These are phyloP conservation scores for Phyllopteryx taeniolatus DNA, from an alignment of 2,113 vertebrate species.

Conservation along the genomic window DNA sequence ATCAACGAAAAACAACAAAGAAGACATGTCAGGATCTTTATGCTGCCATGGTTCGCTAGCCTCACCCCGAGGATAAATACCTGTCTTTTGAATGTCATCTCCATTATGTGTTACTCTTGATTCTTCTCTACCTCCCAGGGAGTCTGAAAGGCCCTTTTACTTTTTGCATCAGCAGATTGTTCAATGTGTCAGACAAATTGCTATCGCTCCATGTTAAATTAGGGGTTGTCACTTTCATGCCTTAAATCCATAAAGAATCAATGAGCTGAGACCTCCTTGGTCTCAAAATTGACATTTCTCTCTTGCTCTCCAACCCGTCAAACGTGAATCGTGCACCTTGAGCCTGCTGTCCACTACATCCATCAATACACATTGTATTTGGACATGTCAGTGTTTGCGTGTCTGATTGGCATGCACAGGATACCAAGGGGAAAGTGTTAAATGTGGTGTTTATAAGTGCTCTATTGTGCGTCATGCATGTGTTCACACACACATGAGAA, in stretches of 20 bases:
- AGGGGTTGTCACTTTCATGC: conserved; percentile 67
- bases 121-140: conserved; percentile 46
- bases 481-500: neutral
- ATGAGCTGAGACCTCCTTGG: conserved; percentile 62
- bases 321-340: conserved; percentile 24
- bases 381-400: neutral
- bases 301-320: conserved; percentile 30
- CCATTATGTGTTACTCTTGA: conserved; percentile 48
- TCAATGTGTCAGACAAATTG: conserved; percentile 69
- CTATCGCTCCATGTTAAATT: conserved; percentile 62
- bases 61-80: conserved; percentile 50
- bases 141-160: conserved; percentile 64
- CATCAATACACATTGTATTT: neutral
- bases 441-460: neutral
- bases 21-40: conserved; percentile 14
- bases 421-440: neutral
- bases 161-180: conserved; percentile 67
- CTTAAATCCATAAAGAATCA: conserved; percentile 40
- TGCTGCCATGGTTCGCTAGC: conserved; percentile 27
- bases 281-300: conserved; percentile 52
- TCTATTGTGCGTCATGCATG: conserved; percentile 1
- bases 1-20: conserved; percentile 18
- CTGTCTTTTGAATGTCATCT: conserved; percentile 54
- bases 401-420: neutral
- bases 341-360: neutral